Base-by-base conservation (phyloP, 2,797 vertebrate species). In the Poeciliopsis turneri region DNA sequence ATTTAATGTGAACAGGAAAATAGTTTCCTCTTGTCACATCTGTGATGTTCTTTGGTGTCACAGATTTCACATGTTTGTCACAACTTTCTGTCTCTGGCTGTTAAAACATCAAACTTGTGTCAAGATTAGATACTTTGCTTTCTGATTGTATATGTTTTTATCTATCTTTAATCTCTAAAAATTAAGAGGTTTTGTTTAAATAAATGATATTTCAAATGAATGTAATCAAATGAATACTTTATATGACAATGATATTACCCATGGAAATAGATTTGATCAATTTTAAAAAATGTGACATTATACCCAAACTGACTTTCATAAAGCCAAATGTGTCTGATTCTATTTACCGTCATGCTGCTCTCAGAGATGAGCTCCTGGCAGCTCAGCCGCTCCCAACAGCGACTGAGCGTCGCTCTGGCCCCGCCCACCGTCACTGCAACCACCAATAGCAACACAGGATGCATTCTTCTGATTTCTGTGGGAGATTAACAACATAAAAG, bases 291-390 rank as follows among this genome's bases (percentile, higher is more conserved):
- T 28, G 59, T 64, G 59, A 8, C 30, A 36, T 15, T 15, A 23
- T 30, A 7, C 28, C 59, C 59, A 12, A 18, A 20, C 7, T 36
- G 59, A 16, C 30, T 55, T 23, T 66, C 61, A 39, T 10, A 1
- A 36, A 66, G 36, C 33, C 15, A 23, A 28, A 16, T 4, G 5
- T 69, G 36, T 53, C 5, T 49, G 30, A 12, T 25, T 33, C 6
- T 30, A 18, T 71, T 83, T 79, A 98, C 97, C 96, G 95, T 80
- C 30, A 96, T 74, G 64, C 93, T 93, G 11, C 88, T 93, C 68
- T 97, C 95, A 0, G 94, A 94, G 88, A 75, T 89, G 30, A 96
- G 88, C 25, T 97, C 96, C 87, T 90, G 92, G 84, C 97, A 98
- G 70, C 80, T 93, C 11, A 82, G 82, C 57, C 92, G 95, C 23